Conservation (phyloP, 1,140 invertebrate genomes). For the Mylabris phalerata region DNA sequence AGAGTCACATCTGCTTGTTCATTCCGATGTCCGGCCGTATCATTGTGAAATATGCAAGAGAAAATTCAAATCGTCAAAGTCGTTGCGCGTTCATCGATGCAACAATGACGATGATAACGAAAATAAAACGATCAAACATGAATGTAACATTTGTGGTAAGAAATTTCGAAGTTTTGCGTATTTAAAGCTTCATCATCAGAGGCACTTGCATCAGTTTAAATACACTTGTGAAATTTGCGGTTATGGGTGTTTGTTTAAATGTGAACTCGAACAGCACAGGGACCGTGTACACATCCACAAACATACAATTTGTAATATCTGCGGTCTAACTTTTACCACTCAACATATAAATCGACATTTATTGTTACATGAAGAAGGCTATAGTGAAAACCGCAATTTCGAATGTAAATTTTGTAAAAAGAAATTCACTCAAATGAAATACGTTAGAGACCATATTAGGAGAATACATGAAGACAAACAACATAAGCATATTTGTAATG, state of each 20-base stretch:
- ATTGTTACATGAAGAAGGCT: neutral
- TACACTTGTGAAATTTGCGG: too few relatives aligned
- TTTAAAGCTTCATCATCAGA: too few relatives aligned
- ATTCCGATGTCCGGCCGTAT: too few relatives aligned
- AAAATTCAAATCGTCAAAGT: neutral
- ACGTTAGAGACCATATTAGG: neutral
- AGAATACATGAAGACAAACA: too few relatives aligned
- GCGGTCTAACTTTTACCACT: neutral
- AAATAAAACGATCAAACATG: too few relatives aligned
- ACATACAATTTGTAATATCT: neutral
- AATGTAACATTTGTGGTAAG: too few relatives aligned
- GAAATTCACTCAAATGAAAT: neutral
- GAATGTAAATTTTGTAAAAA: neutral
- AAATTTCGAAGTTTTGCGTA: too few relatives aligned
- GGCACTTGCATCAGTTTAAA: too few relatives aligned
- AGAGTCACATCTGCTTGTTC: too few relatives aligned
- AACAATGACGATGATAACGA: conserved; percentile 16
- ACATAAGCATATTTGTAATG: neutral
- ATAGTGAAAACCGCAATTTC: neutral
- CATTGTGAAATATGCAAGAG: too few relatives aligned
- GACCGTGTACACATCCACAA: neutral
- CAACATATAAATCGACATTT: neutral
- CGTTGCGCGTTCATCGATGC: neutral
- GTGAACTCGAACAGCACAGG: neutral
- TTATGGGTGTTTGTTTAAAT: too few relatives aligned